Evolutionary conservation across 35 echinoderm and acorn worm species (phyloP).

Genomic region (Apostichopus parvimensis): DNA sequence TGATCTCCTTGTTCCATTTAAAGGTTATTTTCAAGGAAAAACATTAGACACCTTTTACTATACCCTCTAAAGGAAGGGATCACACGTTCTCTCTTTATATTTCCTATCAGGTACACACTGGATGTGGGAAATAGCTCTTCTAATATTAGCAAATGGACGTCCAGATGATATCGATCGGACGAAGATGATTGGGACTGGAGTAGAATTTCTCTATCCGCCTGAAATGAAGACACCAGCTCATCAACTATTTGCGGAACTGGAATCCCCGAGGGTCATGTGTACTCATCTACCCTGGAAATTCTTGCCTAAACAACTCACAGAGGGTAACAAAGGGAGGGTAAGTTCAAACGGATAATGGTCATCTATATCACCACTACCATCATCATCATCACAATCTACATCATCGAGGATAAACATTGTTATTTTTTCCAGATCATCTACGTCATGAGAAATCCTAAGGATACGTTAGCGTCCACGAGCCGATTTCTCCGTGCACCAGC

Average conservation of each 20-base stretch:
- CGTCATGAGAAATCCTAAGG: slow-evolving; percentile 41
- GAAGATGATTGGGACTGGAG: neutral
- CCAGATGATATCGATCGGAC: slow-evolving; percentile 58
- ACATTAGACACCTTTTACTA: too few relatives aligned
- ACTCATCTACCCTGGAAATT: slow-evolving; percentile 30
- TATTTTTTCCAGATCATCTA: slow-evolving; percentile 26
- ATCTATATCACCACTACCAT: too few relatives aligned
- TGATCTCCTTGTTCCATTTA: too few relatives aligned
- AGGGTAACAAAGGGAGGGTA: slow-evolving; percentile 26
- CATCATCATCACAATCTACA: too few relatives aligned
- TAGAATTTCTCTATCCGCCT: neutral
- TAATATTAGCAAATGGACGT: slow-evolving; percentile 51
- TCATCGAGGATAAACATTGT: too few relatives aligned
- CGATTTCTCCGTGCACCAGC: neutral
- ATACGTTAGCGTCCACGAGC: neutral
- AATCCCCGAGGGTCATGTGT: neutral
- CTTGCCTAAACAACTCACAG: neutral
- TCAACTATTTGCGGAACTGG: neutral
- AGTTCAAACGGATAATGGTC: neutral
- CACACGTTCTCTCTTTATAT: too few relatives aligned
- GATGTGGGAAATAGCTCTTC: slow-evolving; percentile 61
- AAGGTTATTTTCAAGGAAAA: too few relatives aligned
- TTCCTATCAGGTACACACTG: slow-evolving; percentile 64
- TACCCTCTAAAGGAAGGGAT: too few relatives aligned
- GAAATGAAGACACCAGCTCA: slow-evolving; percentile 17